Conservation (phyloP, 2,888 invertebrate species). For the Volucella inanis region DNA sequence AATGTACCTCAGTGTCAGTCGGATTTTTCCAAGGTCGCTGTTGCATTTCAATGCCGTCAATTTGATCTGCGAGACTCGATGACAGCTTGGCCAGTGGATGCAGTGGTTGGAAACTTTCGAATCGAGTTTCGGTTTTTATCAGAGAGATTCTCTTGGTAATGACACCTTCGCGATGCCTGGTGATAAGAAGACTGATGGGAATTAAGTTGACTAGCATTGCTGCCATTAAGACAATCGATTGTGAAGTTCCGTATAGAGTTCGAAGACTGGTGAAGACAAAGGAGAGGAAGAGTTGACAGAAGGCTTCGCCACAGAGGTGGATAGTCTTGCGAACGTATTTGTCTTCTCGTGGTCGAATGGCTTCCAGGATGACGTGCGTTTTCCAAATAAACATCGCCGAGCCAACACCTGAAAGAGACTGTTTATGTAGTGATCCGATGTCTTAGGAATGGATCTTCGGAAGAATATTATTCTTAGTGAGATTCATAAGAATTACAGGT, state of each 20-base stretch:
- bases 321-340: slow-evolving; percentile 82
- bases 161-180: slow-evolving; percentile 80
- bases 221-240: slow-evolving; percentile 81
- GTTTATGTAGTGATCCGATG: no score
- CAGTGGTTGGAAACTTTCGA: slow-evolving; percentile 76
- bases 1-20: slow-evolving; percentile 79
- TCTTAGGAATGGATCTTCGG: no score
- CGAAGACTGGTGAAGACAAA: slow-evolving; percentile 82
- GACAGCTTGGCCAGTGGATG: slow-evolving; percentile 79
- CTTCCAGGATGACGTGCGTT: slow-evolving; percentile 82
- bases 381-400: slow-evolving; percentile 81
- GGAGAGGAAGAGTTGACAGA: slow-evolving; percentile 82
- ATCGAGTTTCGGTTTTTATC: slow-evolving; percentile 80
- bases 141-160: slow-evolving; percentile 81
- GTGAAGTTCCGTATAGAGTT: slow-evolving; percentile 82
- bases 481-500: no score
- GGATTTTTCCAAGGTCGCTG: slow-evolving; percentile 81
- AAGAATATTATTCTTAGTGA: no score
- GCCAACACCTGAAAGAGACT: slow-evolving; percentile 79
- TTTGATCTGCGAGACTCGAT: slow-evolving; percentile 79
- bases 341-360: slow-evolving; percentile 82
- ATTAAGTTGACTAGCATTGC: slow-evolving; percentile 82
- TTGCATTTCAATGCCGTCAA: slow-evolving; percentile 81
- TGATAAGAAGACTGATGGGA: slow-evolving; percentile 81
- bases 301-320: slow-evolving; percentile 82